Base-by-base conservation (phyloP, 2,113 vertebrate species). In the Hippocampus guttulatus region DNA sequence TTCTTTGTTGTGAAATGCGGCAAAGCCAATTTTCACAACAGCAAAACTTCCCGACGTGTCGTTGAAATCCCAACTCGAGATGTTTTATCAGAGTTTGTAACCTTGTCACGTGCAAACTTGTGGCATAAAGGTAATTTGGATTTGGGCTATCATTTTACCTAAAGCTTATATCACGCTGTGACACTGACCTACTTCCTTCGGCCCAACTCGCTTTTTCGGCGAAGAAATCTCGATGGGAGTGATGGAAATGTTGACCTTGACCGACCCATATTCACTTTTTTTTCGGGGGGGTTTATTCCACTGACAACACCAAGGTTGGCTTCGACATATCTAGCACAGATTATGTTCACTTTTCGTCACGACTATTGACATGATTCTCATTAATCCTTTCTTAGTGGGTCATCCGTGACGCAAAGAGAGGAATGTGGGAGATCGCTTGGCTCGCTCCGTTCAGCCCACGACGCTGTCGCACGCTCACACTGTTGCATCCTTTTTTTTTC, bases 161-260 rank as follows among this genome's bases (percentile, higher is more conserved):
- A 79, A 85, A 12, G 21, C 63, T 89, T 85, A 77, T 71, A 82
- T 81, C 77, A 86, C 33, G 76, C 52, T 54, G 76, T 73, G 81
- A 85, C 73, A 74, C 33, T 87, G 83, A 85, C 88, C 82, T 80
- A 86, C 75, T 88, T 88, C 71, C 10, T 8, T 45, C 8, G 12
- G 12, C 12, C 47, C 21, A 5, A 51, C 47, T 67, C 33, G 65
- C 71, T 73, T 52, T 70, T 77, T 72, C 12, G 3, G 8, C 18
- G 55, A 64, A 58, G 68, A 61, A 21, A 12, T 67, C 40, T 18
- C 33, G 33, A 70, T 67, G 68, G 33, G 33, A 75, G 54, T 73
- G 60, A 66, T 60, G 16, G 67, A 72, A 74, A 65, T 43, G 30
- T 27, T 58, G 30, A 66, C 30, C 9, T 3, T 11, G 21, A 67